phyloP scores from a whole-genome alignment of 1,140 invertebrate genomes.

The Drosophila sp. region DNA sequence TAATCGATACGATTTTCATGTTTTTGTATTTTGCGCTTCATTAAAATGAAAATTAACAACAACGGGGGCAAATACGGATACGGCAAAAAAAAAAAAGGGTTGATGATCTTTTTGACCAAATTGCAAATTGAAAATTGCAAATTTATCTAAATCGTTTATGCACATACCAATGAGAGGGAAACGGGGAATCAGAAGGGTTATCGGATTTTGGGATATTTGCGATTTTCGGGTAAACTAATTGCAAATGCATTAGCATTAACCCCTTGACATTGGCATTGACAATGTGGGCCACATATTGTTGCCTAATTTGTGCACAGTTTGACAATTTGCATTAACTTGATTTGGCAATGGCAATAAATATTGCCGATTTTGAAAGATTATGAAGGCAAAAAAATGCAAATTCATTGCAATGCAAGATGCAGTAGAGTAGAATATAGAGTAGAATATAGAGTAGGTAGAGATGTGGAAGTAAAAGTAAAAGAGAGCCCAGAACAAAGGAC shows the following conservation, averaged over 20 bases:
- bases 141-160: conserved; percentile 74
- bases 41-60: conserved; percentile 76
- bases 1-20: conserved; percentile 73
- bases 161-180: conserved; percentile 60
- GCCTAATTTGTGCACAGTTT: conserved; percentile 55
- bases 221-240: conserved; percentile 67
- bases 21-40: conserved; percentile 71
- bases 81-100: conserved; percentile 30
- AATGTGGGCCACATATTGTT: conserved; percentile 48
- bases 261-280: conserved; percentile 53
- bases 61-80: conserved; percentile 32
- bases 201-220: conserved; percentile 10
- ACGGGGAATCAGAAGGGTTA: conserved; percentile 18
- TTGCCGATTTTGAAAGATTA: conserved; percentile 54
- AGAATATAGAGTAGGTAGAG: background rate
- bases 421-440: background rate
- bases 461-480: background rate
- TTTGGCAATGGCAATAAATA: conserved; percentile 67
- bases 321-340: conserved; percentile 64
- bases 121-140: conserved; percentile 59
- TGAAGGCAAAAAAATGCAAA: conserved; percentile 49
- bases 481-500: background rate
- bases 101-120: conserved; percentile 50
- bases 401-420: conserved; percentile 1
- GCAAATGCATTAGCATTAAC: conserved; percentile 74